Percentiles rank a stretch among this genome's conserved stretches.
These are phyloP conservation scores for Clistopyga incitator DNA, from an alignment of 2,888 invertebrate genomes.

Conservation along the genomic window DNA sequence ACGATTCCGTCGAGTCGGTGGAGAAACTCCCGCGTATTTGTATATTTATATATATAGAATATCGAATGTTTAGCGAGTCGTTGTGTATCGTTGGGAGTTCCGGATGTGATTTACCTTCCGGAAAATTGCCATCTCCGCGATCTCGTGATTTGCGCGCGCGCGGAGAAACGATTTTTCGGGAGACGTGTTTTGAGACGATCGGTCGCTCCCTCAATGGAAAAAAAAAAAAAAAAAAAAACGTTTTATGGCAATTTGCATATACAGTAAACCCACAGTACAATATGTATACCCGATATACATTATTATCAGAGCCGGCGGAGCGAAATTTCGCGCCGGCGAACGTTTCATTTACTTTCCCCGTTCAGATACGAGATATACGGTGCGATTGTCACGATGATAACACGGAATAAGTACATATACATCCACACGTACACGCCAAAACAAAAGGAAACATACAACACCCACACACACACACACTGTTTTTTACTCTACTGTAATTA, in stretches of 20 bases:
- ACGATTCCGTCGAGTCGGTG: not conserved
- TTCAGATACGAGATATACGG: conserved; percentile 26
- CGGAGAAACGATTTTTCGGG: not conserved
- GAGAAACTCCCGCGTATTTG: not conserved
- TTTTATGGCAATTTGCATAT: conserved; percentile 26
- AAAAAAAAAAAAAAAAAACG: too few species aligned
- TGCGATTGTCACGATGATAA: conserved; percentile 46
- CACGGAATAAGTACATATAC: conserved; percentile 30
- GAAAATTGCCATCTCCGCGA: not conserved
- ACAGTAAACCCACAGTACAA: conserved; percentile 33
- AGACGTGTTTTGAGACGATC: too few species aligned
- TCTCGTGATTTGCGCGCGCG: conserved; percentile 2
- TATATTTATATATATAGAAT: conserved; percentile 27
- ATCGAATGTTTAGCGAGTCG: conserved; percentile 23
- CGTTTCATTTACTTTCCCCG: not conserved
- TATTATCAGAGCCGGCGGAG: conserved; percentile 13
- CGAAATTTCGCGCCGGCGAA: conserved; percentile 1
- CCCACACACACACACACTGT: too few species aligned
- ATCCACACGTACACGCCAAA: conserved; percentile 47
- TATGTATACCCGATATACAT: conserved; percentile 29
- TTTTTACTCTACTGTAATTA: conserved; percentile 72
- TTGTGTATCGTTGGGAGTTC: conserved; percentile 17
- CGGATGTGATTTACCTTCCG: conserved; percentile 1
- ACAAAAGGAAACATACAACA: conserved; percentile 50
- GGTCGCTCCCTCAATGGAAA: conserved; percentile 13